Evolutionary conservation across 2,113 vertebrate genomes (phyloP).

Genomic region (Empidonax alnorum): DNA sequence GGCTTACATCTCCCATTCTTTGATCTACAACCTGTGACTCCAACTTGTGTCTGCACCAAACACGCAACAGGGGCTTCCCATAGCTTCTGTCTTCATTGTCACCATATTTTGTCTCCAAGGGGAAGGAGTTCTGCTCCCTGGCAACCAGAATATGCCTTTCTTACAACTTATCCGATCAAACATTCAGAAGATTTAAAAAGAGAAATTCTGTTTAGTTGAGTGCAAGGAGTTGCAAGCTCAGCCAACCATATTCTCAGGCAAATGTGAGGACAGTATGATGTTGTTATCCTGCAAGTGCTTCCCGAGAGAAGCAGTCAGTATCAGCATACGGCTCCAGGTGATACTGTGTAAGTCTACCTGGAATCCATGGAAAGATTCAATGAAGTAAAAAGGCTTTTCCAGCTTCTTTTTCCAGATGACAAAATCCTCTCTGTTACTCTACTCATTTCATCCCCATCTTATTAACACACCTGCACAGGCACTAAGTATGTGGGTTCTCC

Average conservation of each 20-base stretch:
- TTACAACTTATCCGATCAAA: neutral
- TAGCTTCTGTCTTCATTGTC: neutral
- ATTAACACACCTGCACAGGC: neutral
- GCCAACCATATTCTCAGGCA: neutral
- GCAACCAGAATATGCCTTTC: neutral
- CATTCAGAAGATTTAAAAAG: neutral
- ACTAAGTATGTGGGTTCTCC: neutral
- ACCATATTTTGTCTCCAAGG: accelerated
- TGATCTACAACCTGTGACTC: neutral
- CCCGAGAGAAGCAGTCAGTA: neutral
- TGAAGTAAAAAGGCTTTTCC: neutral
- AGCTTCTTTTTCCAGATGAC: neutral
- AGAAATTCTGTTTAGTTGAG: neutral
- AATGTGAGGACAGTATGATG: neutral
- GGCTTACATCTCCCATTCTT: neutral
- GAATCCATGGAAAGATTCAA: neutral
- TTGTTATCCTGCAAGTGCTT: neutral
- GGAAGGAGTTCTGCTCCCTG: neutral
- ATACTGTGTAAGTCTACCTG: neutral
- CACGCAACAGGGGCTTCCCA: neutral
- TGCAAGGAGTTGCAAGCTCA: neutral
- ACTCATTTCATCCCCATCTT: neutral
- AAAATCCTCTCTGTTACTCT: neutral
- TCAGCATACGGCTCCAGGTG: neutral
- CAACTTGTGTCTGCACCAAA: neutral